Evolutionary conservation across 1,140 invertebrate genomes (phyloP).

Genomic region (Cyrtorhinus lividipennis): DNA sequence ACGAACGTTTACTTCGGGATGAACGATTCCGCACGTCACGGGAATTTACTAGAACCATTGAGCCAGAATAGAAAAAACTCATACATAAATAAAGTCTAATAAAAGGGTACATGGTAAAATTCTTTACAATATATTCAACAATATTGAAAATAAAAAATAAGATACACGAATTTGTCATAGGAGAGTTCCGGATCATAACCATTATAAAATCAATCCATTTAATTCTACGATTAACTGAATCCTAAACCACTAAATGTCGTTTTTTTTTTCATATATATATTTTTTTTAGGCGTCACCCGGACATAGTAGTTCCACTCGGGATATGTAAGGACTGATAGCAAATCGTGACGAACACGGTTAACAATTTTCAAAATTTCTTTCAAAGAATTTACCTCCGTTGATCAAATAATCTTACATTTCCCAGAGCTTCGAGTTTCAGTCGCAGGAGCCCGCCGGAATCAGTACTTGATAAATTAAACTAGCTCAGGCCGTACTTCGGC

Average conservation of each 20-base stretch:
- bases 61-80: not conserved
- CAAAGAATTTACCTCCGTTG: too few species aligned
- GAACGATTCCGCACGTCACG: too few species aligned
- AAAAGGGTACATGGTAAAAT: not conserved
- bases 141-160: slow-evolving; percentile 2
- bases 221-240: slow-evolving; percentile 9
- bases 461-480: slow-evolving; percentile 8
- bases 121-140: not conserved
- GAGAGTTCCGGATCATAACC: slow-evolving; percentile 6
- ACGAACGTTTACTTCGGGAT: too few species aligned
- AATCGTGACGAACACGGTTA: too few species aligned
- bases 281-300: not conserved
- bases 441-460: not conserved
- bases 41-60: not conserved
- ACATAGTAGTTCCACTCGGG: not conserved
- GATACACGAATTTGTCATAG: not conserved
- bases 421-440: not conserved
- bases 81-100: slow-evolving; percentile 7
- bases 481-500: slow-evolving; percentile 1
- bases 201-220: not conserved
- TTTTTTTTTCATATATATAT: not conserved
- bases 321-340: too few species aligned
- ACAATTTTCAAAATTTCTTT: too few species aligned
- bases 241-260: slow-evolving; percentile 1
- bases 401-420: not conserved